Evolutionary conservation across 2,888 invertebrate species (phyloP).

Genomic region (Oxyteleia sp.): DNA sequence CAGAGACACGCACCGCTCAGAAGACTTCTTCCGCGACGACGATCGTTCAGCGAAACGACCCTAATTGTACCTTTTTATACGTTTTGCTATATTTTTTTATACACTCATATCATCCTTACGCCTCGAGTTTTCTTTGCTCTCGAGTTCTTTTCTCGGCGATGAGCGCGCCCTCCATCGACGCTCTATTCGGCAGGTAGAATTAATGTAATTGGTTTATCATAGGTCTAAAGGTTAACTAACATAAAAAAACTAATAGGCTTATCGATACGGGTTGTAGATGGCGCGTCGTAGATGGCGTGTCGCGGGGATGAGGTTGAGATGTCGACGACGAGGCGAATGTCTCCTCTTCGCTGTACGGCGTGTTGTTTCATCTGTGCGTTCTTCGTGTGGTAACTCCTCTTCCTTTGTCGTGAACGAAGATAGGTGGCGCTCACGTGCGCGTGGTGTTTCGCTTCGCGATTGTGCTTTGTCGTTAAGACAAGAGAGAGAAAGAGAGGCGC

Average conservation of each 20-base stretch:
- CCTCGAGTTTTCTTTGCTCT: slow-evolving; percentile 4
- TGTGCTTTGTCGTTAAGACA: slow-evolving; percentile 1
- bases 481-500: slow-evolving; percentile 1
- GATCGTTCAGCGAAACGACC: slow-evolving; percentile 33
- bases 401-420: background rate
- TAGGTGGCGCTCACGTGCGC: background rate
- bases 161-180: slow-evolving; percentile 83
- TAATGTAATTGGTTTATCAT: slow-evolving; percentile 84
- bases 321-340: slow-evolving; percentile 8
- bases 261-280: slow-evolving; percentile 56
- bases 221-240: slow-evolving; percentile 85
- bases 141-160: slow-evolving; percentile 3
- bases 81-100: slow-evolving; percentile 4
- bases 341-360: slow-evolving; percentile 20
- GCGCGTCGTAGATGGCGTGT: background rate
- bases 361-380: no score
- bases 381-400: slow-evolving; percentile 8
- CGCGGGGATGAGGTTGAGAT: background rate
- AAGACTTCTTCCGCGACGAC: slow-evolving; percentile 34
- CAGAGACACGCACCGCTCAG: background rate
- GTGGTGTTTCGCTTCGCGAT: background rate
- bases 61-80: slow-evolving; percentile 14
- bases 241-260: slow-evolving; percentile 85
- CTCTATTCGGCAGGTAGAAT: slow-evolving; percentile 86
- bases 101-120: background rate